Evolutionary conservation across 2,888 invertebrate genomes (phyloP).

Genomic region (Orthosia gracilis): DNA sequence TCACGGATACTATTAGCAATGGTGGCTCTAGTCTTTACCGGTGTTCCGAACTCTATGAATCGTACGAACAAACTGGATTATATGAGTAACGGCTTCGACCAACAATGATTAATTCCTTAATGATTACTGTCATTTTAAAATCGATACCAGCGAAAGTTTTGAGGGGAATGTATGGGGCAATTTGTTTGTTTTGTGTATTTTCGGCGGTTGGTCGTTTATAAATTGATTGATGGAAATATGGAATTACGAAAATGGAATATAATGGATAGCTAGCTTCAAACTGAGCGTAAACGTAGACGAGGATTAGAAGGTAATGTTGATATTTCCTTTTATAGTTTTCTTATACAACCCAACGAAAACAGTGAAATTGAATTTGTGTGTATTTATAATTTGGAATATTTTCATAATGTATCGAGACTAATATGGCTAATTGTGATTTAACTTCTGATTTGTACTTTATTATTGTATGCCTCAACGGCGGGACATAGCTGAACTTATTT

Average conservation of each 20-base stretch:
- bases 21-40: not conserved
- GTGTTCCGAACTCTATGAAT: not conserved
- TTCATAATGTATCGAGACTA: no score
- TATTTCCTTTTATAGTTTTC: no score
- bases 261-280: not conserved
- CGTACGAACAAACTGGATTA: slow-evolving; percentile 54
- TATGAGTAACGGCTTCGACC: slow-evolving; percentile 29
- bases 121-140: slow-evolving; percentile 65
- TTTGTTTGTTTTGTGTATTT: slow-evolving; percentile 50
- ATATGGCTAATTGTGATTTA: no score
- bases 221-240: slow-evolving; percentile 22
- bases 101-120: slow-evolving; percentile 60
- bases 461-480: no score
- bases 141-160: slow-evolving; percentile 58
- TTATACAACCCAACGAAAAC: no score
- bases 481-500: no score
- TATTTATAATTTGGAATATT: no score
- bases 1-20: not conserved
- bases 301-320: not conserved
- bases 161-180: slow-evolving; percentile 21
- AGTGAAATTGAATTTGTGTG: no score
- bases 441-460: no score
- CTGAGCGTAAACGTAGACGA: not conserved
- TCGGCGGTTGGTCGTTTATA: not conserved
- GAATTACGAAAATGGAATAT: not conserved